Evolutionary conservation across 1,140 invertebrate species (phyloP), one percentile per base, ranked within the genome.

Genomic region (Nymphalis io): DNA sequence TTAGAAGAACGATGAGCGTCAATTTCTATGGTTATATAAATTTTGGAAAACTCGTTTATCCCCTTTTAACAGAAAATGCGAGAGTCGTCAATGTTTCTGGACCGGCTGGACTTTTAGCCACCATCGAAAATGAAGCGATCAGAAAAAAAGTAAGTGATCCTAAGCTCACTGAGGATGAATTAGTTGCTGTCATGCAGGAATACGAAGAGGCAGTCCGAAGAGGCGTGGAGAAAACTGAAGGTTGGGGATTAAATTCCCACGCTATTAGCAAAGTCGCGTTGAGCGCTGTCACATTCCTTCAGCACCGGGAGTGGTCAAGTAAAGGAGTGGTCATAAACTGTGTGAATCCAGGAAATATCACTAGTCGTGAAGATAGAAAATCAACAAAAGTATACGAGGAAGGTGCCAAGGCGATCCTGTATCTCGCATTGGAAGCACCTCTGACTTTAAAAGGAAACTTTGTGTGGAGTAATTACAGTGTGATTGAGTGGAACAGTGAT

Each of bases 21-120:
- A 91, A 87, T 59, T 91, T 91, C 68, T 91, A 91, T 59, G 89
- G 89, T 12, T 89, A 83, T 61, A 89, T 91, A 18, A 91, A 91
- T 73, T 90, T 91, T 62, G 89, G 89, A 3, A 91, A 91, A 68
- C 72, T 91, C 12, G 68, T 91, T 15, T 91, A 90, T 72, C 88
- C 88, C 8, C 64, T 91, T 18, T 48, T 91, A n/a, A 83, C 73
- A 60, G 83, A 89, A 55, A 80, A 88, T 27, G 89, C 85, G 2
- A 82, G 85, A 75, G 89, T 91, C 3, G 77, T 91, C 0, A 91
- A 91, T 53, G 89, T 91, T 1, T 91, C 89, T 6, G 89, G 88
- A 21, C 84, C 89, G 1, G 89, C 89, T 21, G 89, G 87, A 6
- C 72, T 91, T 13, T 70, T 91, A 51, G 80, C 83, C 3, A 90